Conservation (phyloP, 2,888 invertebrate species). For the Rhagophthalmus giganteus region DNA sequence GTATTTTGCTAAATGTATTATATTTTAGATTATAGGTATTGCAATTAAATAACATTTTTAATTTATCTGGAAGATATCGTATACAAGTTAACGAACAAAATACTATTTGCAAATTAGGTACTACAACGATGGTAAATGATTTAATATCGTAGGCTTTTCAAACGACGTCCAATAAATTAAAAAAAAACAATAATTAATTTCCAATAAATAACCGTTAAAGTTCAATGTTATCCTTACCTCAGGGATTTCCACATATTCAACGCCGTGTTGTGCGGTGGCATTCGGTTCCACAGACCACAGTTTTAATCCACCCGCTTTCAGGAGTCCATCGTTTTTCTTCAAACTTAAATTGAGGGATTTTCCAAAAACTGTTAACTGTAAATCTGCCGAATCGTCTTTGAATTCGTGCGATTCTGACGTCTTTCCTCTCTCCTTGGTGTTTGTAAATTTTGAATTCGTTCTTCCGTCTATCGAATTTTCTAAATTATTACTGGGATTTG, state of each 20-base stretch:
- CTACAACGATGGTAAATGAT: too few species aligned
- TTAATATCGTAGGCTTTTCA: too few species aligned
- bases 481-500: conserved; percentile 18
- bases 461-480: conserved; percentile 47
- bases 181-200: neutral
- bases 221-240: conserved; percentile 63
- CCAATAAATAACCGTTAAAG: neutral
- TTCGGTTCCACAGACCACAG: conserved; percentile 82
- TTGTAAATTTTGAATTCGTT: conserved; percentile 39
- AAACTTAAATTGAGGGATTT: conserved; percentile 72
- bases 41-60: too few species aligned
- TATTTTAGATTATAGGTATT: too few species aligned
- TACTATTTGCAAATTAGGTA: too few species aligned
- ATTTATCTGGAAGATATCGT: too few species aligned
- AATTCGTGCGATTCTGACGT: conserved; percentile 43
- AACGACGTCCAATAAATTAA: too few species aligned
- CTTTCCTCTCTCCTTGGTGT: conserved; percentile 40
- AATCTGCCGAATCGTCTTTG: conserved; percentile 50
- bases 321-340: conserved; percentile 75
- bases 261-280: conserved; percentile 74
- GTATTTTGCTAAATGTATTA: too few species aligned
- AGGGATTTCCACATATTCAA: conserved; percentile 76
- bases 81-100: too few species aligned
- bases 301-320: conserved; percentile 75
- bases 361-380: conserved; percentile 79